Percentiles rank a stretch among this genome's conserved stretches.
These are phyloP conservation scores for Oreonectes daqikongensis DNA, from an alignment of 2,797 vertebrate species.

Conservation along the genomic window DNA sequence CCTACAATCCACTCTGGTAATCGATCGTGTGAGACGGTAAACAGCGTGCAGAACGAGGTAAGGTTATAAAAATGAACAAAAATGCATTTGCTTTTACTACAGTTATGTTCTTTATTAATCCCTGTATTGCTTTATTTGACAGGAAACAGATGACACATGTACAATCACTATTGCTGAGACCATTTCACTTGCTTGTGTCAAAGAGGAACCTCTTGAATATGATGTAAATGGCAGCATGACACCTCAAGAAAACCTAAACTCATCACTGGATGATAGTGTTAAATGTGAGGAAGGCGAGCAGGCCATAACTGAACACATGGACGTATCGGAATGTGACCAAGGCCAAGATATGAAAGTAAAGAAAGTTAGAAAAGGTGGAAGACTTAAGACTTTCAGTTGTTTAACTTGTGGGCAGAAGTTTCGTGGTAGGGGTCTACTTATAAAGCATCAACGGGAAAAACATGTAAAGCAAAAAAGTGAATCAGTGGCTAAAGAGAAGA, in stretches of 20 bases:
- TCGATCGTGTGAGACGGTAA: neutral
- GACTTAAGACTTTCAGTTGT: slow-evolving; percentile 30
- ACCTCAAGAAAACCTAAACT: slow-evolving; percentile 1
- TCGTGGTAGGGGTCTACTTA: slow-evolving; percentile 29
- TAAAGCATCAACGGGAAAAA: slow-evolving; percentile 22
- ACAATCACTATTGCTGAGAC: slow-evolving; percentile 36
- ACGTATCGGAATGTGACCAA: neutral
- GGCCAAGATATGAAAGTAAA: neutral
- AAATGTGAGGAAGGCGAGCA: slow-evolving; percentile 40
- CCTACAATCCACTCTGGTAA: slow-evolving; percentile 31
- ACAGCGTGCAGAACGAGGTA: slow-evolving; percentile 2
- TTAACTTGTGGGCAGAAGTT: slow-evolving; percentile 38
- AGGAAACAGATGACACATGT: slow-evolving; percentile 21
- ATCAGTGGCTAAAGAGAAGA: slow-evolving; percentile 12
- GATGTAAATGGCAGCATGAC: slow-evolving; percentile 11
- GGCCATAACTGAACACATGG: neutral
- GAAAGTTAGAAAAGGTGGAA: neutral
- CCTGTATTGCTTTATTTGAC: neutral
- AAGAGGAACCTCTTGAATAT: slow-evolving; percentile 36
- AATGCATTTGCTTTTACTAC: neutral
- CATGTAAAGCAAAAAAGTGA: neutral
- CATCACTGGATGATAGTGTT: neutral
- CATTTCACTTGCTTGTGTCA: slow-evolving; percentile 43
- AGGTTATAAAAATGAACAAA: neutral
- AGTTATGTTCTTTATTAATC: neutral